Evolutionary conservation across 2,113 vertebrate species (phyloP).

Genomic region (Channa maculata): DNA sequence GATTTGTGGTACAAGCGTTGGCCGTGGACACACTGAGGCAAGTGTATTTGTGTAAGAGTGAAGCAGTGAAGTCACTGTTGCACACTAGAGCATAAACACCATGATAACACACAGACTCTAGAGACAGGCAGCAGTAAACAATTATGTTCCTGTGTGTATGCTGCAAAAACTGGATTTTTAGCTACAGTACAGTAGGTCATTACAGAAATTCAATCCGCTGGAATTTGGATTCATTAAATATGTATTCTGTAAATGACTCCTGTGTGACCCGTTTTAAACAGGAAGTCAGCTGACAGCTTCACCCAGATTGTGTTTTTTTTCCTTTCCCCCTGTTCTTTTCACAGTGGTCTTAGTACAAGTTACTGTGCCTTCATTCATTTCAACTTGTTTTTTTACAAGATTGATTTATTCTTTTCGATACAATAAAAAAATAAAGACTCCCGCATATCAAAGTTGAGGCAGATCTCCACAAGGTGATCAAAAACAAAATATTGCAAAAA

Average conservation of each 20-base stretch:
- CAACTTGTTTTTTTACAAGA: too few relatives aligned
- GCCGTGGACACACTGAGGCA: conserved; percentile 6
- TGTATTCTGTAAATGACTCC: conserved; percentile 39
- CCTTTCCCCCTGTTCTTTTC: conserved; percentile 1
- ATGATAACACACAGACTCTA: conserved; percentile 48
- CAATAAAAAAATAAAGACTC: background rate
- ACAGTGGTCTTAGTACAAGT: background rate
- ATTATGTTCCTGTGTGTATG: conserved; percentile 47
- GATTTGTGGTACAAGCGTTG: background rate
- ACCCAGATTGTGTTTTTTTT: conserved; percentile 43
- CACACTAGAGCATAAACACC: conserved; percentile 53
- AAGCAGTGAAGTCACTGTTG: conserved; percentile 44
- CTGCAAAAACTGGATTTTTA: conserved; percentile 28
- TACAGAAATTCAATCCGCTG: conserved; percentile 38
- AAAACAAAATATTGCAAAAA: too few relatives aligned
- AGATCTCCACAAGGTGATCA: too few relatives aligned
- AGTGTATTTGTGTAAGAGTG: conserved; percentile 36
- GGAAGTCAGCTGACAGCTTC: conserved; percentile 53
- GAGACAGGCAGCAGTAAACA: conserved; percentile 60
- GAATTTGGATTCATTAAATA: conserved; percentile 47
- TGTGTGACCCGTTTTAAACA: conserved; percentile 41
- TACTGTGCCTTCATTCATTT: background rate
- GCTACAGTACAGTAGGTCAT: conserved; percentile 38
- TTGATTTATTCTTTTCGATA: too few relatives aligned
- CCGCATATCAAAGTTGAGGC: too few relatives aligned